Evolutionary conservation across 2,113 vertebrate species (phyloP).

Genomic region (Dipodomys stephensi): DNA sequence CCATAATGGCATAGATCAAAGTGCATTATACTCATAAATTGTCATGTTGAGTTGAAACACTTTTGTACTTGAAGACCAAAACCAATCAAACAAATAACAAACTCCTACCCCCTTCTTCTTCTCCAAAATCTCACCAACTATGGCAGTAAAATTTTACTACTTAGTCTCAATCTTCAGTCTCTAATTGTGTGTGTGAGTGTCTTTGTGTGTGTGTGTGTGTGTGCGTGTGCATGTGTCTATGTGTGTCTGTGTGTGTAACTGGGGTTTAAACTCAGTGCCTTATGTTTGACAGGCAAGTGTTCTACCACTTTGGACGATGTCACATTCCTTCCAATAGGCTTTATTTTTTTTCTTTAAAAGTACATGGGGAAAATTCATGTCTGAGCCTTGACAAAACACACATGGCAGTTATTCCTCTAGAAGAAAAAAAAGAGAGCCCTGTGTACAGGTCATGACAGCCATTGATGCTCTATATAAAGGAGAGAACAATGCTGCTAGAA

Average conservation of each 20-base stretch:
- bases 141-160: neutral
- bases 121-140: neutral
- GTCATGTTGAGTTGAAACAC: too few relatives aligned
- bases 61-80: too few relatives aligned
- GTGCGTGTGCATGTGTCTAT: too few relatives aligned
- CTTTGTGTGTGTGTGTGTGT: too few relatives aligned
- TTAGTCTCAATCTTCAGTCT: neutral
- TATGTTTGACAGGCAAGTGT: too few relatives aligned
- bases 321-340: neutral
- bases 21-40: too few relatives aligned
- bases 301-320: too few relatives aligned
- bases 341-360: conserved; percentile 16
- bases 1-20: too few relatives aligned
- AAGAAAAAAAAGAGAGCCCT: conserved; percentile 8
- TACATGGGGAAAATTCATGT: neutral
- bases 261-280: too few relatives aligned
- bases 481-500: neutral
- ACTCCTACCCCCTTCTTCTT: neutral
- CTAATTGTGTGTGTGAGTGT: neutral
- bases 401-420: neutral
- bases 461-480: conserved; percentile 2
- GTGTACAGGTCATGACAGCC: neutral
- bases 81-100: neutral
- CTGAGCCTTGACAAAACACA: neutral
- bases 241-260: too few relatives aligned